These are phyloP conservation scores for Heteromyza rotundicornis DNA, from an alignment of 2,888 invertebrate species.

Conservation along the genomic window DNA sequence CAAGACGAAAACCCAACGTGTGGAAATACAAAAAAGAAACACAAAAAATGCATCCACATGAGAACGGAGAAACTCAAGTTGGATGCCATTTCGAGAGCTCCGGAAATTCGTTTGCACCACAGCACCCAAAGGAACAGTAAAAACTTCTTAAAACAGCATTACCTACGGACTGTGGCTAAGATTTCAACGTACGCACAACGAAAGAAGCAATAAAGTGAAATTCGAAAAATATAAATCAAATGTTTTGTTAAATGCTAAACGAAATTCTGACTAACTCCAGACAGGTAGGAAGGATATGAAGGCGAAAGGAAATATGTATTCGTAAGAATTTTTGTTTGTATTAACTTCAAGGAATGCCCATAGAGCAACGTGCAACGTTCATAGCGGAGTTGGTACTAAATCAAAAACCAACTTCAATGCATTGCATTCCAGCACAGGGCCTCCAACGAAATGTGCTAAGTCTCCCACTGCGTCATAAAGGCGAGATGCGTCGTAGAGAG, in stretches of 20 bases:
- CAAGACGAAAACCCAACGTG: background rate
- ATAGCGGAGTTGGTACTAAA: conserved; percentile 21
- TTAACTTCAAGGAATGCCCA: background rate
- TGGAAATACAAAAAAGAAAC: background rate
- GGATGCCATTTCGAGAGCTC: too few species aligned
- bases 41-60: background rate
- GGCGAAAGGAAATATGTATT: too few species aligned
- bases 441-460: conserved; percentile 44
- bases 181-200: background rate
- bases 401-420: background rate
- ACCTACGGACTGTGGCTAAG: too few species aligned
- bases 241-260: background rate
- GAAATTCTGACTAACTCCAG: too few species aligned
- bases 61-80: too few species aligned
- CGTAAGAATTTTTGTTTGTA: too few species aligned
- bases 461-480: conserved; percentile 42
- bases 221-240: background rate
- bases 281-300: background rate
- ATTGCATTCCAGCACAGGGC: background rate
- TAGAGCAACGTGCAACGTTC: background rate
- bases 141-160: too few species aligned
- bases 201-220: background rate
- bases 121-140: too few species aligned
- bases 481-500: too few species aligned
- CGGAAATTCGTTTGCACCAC: too few species aligned